Evolutionary conservation across 2,888 invertebrate species (phyloP), one percentile per base, ranked within the genome.

Genomic region (Melangyna quadrimaculata): DNA sequence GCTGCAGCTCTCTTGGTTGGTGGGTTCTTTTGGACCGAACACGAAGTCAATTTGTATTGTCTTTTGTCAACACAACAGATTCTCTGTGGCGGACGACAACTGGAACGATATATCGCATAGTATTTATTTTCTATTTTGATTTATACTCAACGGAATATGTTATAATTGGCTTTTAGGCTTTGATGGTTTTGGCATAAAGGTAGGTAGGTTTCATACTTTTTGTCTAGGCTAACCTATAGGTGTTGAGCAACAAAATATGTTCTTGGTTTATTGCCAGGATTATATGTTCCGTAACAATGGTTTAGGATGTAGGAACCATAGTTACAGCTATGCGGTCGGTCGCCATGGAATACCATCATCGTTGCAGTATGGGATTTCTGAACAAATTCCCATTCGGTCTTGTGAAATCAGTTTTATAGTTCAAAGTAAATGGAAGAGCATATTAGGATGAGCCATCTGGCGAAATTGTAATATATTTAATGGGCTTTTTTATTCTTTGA

Each of bases 21-120:
- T 59, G 48, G 75, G 53, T 77, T 70, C 73, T 77, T 57, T 69
- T 78, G 77, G 86, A 81, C 86, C 86, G 81, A 81, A 86, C 86
- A 86, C 86, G 86, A 86, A 77, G 86, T 81, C 81, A 86, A 86
- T 86, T 86, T 86, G 86, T 86, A 81, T 86, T 86, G 86, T 81
- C 86, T 86, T 78, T 86, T 86, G 86, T 86, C 86, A 86, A 81
- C 86, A 81, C 57, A 81, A 81, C 77, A 81, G 77, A 86, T 86
- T 77, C 80, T 77, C 71, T 77, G 77, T 81, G 86, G 77, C 81
- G 80, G 81, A 77, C 86, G 81, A 86, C 86, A 70, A 65, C 67
- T 77, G 69, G 86, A 81, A 86, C 86, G 86, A 86, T 86, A 86
- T 86, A 86, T 86, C 86, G 86, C 86, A 69, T 59, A 73, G 77